Base-by-base conservation (phyloP, 2,888 invertebrate genomes). In the Electrophaes corylata region DNA sequence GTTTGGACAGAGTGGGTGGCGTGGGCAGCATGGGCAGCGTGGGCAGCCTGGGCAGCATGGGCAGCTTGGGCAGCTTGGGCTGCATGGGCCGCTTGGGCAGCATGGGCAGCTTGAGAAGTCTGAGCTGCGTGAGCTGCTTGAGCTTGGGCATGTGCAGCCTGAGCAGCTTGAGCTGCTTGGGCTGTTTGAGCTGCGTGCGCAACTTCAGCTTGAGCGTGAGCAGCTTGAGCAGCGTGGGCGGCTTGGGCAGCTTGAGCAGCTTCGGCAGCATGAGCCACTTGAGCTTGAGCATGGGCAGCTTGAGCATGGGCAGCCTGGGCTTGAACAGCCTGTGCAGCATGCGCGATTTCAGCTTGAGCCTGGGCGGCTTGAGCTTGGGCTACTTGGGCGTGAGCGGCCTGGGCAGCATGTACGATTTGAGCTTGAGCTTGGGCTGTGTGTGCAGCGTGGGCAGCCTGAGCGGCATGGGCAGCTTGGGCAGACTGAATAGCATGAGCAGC, bases 321-420 rank as follows among this genome's bases (percentile, higher is more conserved):
- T 41, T 66, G 57, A 10, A 49, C 55, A n/a, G 62, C 59, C 12
- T 65, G 57, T 12, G 57, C 65, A n/a, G 55, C 60, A 29, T 65
- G 57, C 4, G 55, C 65, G n/a, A 51, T 50, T 47, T 59, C 40
- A 35, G 64, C 55, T 14, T 64, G 61, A 5, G 65, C 53, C 14
- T 64, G 60, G 20, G 69, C 62, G 6, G 26, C 45, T 11, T 60
- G 60, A 3, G 66, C 45, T 29, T 69, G 69, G 8, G 65, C 67
- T 10, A 59, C 61, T 8, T 66, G 63, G 4, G 66, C 67, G 20
- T 64, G 67, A 51, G 69, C 71, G 2, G 66, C 60, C 10, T 64
- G 56, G 10, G 68, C 63, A 19, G 67, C 23, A 20, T 62, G 52
- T 33, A 56, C 60, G 1, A 31, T 43, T 11, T 57, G 47, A 37